These are phyloP conservation scores for Melinopterus prodromus DNA, from an alignment of 2,888 invertebrate species.

Conservation along the genomic window DNA sequence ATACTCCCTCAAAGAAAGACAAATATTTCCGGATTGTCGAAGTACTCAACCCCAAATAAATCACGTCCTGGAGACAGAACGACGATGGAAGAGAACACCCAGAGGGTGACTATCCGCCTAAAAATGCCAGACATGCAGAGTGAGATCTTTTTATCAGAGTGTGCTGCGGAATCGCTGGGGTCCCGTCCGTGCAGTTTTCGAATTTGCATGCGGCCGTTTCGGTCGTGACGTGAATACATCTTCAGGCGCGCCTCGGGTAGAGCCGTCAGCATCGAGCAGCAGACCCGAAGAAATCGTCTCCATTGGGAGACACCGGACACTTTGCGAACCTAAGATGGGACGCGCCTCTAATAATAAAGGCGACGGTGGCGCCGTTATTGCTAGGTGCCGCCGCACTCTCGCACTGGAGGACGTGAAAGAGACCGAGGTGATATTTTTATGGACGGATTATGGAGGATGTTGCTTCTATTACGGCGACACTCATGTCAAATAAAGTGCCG, in stretches of 20 bases:
- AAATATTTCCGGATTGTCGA: neutral
- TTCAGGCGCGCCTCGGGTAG: neutral
- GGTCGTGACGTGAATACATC: neutral
- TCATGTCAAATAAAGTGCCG: neutral
- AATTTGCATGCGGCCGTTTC: neutral
- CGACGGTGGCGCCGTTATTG: neutral
- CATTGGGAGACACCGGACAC: neutral
- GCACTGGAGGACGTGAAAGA: neutral
- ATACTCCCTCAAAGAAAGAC: neutral
- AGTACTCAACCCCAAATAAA: neutral
- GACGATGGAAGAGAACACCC: neutral
- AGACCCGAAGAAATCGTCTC: neutral
- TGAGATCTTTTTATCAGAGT: neutral
- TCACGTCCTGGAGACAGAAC: neutral
- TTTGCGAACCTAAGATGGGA: neutral
- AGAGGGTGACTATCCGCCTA: neutral
- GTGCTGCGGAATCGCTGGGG: neutral
- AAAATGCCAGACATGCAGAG: neutral
- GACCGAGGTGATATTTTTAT: neutral
- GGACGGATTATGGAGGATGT: constrained; percentile 4
- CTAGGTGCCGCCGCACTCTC: neutral
- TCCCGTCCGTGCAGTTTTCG: neutral
- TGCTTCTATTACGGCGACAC: neutral
- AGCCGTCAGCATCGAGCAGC: neutral
- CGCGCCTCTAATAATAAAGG: neutral